phyloP scores from a whole-genome alignment of 1,140 invertebrate genomes.

The Eupeodes corollae region DNA sequence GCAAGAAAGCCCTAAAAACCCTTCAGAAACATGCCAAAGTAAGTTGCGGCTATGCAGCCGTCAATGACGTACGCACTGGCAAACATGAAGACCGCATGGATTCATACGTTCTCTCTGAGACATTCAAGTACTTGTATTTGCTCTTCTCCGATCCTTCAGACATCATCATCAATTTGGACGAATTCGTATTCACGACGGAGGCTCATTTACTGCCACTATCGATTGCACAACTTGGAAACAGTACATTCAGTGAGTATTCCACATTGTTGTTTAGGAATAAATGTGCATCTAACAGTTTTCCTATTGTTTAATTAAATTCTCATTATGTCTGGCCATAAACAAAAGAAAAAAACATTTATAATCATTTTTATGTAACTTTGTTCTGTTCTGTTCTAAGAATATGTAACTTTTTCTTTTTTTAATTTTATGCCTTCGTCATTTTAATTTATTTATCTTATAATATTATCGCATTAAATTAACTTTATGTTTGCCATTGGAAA shows the following conservation, averaged over 20 bases:
- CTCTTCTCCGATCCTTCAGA: conserved; percentile 85
- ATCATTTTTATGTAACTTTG: too few species aligned
- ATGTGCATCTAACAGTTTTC: too few species aligned
- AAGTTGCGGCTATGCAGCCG: conserved; percentile 92
- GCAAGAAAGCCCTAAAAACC: conserved; percentile 79
- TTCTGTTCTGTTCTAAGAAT: too few species aligned
- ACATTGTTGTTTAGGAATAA: background rate
- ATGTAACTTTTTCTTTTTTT: too few species aligned
- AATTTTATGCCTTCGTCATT: too few species aligned
- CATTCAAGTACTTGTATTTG: conserved; percentile 94
- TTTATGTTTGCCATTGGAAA: too few species aligned
- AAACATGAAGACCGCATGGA: conserved; percentile 94
- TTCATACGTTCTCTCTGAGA: conserved; percentile 94
- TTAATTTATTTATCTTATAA: too few species aligned
- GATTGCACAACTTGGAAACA: conserved; percentile 45
- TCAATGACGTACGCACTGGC: conserved; percentile 87
- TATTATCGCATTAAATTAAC: too few species aligned
- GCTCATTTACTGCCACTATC: conserved; percentile 88
- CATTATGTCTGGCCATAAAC: too few species aligned
- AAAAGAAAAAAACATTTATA: too few species aligned
- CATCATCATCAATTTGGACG: conserved; percentile 80
- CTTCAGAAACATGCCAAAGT: conserved; percentile 84
- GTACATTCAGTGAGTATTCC: conserved; percentile 28
- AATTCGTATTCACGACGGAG: conserved; percentile 95
- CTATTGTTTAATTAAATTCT: too few species aligned